phyloP scores from a whole-genome alignment of 1,140 invertebrate species.

The Drosophila bifasciata region DNA sequence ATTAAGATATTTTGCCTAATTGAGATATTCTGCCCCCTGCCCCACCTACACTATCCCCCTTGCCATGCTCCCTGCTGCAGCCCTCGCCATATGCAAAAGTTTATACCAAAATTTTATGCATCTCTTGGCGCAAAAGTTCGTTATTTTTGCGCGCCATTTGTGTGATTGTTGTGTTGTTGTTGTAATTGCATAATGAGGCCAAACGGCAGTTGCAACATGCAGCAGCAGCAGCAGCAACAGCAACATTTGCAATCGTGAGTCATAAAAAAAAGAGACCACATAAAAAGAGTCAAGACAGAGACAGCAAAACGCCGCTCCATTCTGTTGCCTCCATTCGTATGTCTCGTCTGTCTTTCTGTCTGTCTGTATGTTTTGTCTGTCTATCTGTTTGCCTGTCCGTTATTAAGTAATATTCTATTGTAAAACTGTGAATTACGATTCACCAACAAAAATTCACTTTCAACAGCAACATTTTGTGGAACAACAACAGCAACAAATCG shows the following conservation, averaged over 20 bases:
- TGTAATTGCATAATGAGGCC: slow-evolving; percentile 74
- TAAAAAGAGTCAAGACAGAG: slow-evolving; percentile 6
- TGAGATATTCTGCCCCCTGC: slow-evolving; percentile 27
- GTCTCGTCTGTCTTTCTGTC: too few relatives aligned
- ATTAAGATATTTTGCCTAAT: slow-evolving; percentile 44
- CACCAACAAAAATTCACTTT: slow-evolving; percentile 72
- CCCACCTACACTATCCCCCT: neutral
- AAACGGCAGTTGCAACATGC: slow-evolving; percentile 34
- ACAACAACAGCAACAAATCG: slow-evolving; percentile 44
- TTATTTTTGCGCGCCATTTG: slow-evolving; percentile 22
- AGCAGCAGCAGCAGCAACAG: slow-evolving; percentile 15
- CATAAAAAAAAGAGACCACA: slow-evolving; percentile 35
- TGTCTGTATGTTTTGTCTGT: too few relatives aligned
- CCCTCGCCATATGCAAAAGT: too few relatives aligned
- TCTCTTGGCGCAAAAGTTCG: slow-evolving; percentile 34
- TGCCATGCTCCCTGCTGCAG: too few relatives aligned
- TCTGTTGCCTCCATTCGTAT: too few relatives aligned
- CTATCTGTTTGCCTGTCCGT: neutral
- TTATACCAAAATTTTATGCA: slow-evolving; percentile 5
- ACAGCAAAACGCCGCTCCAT: slow-evolving; percentile 2
- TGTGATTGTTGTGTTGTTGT: slow-evolving; percentile 12
- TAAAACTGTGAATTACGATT: slow-evolving; percentile 71
- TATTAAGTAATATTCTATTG: slow-evolving; percentile 82
- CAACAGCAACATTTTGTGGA: slow-evolving; percentile 60
- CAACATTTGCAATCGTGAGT: slow-evolving; percentile 36